Evolutionary conservation across 2,797 vertebrate genomes (phyloP), one percentile per base, ranked within the genome.

Genomic region (Corythornis leucogaster): DNA sequence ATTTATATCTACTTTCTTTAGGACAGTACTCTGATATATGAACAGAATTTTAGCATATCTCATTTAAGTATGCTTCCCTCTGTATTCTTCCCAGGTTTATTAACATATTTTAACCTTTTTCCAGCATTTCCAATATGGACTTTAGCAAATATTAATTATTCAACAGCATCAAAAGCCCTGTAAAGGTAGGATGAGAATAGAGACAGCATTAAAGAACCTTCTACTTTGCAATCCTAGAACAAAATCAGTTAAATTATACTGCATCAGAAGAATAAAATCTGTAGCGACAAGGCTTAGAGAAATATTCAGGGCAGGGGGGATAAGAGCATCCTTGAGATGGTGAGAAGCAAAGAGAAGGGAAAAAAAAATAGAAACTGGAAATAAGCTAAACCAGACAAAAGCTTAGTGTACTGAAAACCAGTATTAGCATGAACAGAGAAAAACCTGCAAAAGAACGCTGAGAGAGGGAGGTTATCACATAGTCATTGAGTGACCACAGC

Each of bases 71-170:
- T 74, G 54, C 25, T 87, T 87, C 92, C 62, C 70, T 90, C 87
- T 81, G 20, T 86, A 74, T 86, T 81, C 90, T 91, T 75, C 50
- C 48, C 33, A 62, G 66, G 26, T 89, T 96, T 93, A 91, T 90
- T 94, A 94, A 88, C 79, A 92, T 94, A 89, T 90, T 93, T 95
- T 85, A 96, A 91, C 84, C 76, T 94, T 95, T 96, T 95, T 94
- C 84, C 83, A 93, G 81, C 61, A 73, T 76, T 95, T 89, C 64
- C 50, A 92, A 57, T 62, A 64, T 80, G 84, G 83, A 90, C 75
- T 95, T 95, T 53, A 89, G 79, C 31, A 90, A 89, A 82, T 82
- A 93, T 94, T 89, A 90, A 94, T 95, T 82, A 95, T 95, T 93
- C 78, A 93, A 58, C 40, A 87, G 42, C 51, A 61, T 57, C 57